A percentile compares a stretch with the other conserved stretches of the same genome.
These are phyloP conservation scores for Anguilla rostrata DNA, from an alignment of 2,113 vertebrate species.

Conservation along the genomic window DNA sequence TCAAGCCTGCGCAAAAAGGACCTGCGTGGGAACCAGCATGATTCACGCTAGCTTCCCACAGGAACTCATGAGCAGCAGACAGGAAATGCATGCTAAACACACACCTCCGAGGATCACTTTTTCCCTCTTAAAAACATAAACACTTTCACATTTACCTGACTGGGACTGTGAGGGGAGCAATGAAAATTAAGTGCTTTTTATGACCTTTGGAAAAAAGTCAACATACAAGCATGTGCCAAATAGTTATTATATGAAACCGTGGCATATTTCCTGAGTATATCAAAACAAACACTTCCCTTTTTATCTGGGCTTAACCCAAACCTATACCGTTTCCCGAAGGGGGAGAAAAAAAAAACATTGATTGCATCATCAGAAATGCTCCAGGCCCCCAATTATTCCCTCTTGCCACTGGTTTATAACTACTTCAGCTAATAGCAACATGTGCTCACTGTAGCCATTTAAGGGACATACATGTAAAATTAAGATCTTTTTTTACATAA, in stretches of 20 bases:
- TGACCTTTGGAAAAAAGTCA: not conserved
- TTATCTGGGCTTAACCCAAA: not conserved
- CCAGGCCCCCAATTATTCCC: too few species aligned
- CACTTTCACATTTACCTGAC: not conserved
- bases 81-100: not conserved
- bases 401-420: too few species aligned
- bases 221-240: not conserved
- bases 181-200: not conserved
- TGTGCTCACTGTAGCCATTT: too few species aligned
- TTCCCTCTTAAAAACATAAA: not conserved
- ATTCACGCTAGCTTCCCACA: slow-evolving; percentile 22
- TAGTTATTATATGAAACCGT: not conserved
- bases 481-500: too few species aligned
- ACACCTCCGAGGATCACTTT: not conserved
- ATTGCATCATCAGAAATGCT: too few species aligned
- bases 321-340: too few species aligned
- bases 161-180: not conserved
- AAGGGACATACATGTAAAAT: too few species aligned
- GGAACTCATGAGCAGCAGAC: slow-evolving; percentile 35
- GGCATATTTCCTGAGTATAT: not conserved
- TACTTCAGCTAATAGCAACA: too few species aligned
- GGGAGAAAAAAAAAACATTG: too few species aligned
- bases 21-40: not conserved
- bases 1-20: slow-evolving; percentile 21
- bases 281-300: not conserved